A percentile compares a stretch with the other conserved stretches of the same genome.
phyloP scores from a whole-genome alignment of 2,888 invertebrate genomes.

The Drosophila suboccidentalis region DNA sequence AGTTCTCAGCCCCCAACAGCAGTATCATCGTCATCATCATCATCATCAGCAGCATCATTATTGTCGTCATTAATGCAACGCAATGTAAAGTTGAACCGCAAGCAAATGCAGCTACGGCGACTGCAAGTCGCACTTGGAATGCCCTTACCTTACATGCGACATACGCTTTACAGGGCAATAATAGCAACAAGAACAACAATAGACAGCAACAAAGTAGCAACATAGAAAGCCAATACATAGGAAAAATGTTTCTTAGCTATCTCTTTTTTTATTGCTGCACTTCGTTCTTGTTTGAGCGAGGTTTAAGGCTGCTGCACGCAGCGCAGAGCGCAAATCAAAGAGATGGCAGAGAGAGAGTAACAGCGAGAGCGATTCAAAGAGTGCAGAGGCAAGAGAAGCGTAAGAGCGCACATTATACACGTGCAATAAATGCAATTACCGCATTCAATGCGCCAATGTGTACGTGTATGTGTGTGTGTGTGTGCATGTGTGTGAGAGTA shows the following conservation, averaged over 20 bases:
- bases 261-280: slow-evolving; percentile 24
- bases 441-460: slow-evolving; percentile 57
- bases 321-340: slow-evolving; percentile 26
- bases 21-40: slow-evolving; percentile 26
- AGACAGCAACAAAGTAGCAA: slow-evolving; percentile 25
- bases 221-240: slow-evolving; percentile 62
- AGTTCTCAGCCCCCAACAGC: slow-evolving; percentile 52
- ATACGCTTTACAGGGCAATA: background rate
- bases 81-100: slow-evolving; percentile 53
- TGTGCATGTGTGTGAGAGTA: slow-evolving; percentile 10
- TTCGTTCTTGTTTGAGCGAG: slow-evolving; percentile 54
- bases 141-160: slow-evolving; percentile 25
- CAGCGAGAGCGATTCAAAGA: background rate
- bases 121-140: slow-evolving; percentile 46
- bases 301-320: slow-evolving; percentile 1
- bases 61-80: slow-evolving; percentile 56
- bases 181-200: slow-evolving; percentile 3
- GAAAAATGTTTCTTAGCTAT: slow-evolving; percentile 48
- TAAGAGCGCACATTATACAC: slow-evolving; percentile 51
- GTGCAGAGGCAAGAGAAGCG: slow-evolving; percentile 31
- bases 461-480: slow-evolving; percentile 14
- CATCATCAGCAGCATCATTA: slow-evolving; percentile 21
- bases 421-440: slow-evolving; percentile 81
- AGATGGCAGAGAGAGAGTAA: slow-evolving; percentile 9
- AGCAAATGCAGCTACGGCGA: slow-evolving; percentile 8